Evolutionary conservation across 2,888 invertebrate genomes (phyloP), one percentile per base, ranked within the genome.

Genomic region (Cryptocheilus praepositus): DNA sequence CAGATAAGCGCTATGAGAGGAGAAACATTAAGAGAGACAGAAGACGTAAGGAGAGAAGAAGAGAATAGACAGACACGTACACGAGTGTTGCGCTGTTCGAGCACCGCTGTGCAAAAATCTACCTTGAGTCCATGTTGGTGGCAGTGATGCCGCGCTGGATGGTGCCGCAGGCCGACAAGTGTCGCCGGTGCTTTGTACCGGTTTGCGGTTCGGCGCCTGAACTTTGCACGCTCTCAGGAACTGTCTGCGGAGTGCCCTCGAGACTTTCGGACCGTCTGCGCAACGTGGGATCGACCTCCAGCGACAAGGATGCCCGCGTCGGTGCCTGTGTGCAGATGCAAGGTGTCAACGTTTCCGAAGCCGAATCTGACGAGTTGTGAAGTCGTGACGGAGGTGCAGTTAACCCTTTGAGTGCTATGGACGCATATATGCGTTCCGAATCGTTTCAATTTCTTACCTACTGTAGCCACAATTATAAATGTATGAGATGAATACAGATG

Each of bases 301-400:
- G 89, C 44, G 92, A 92, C 70, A 92, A 89, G 77, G 92, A 92
- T 58, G 92, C 91, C 83, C 92, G 90, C 77, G 92, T 91, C 64
- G 92, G 91, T 81, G 91, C 89, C 92, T 92, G 89, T 21, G 16
- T 45, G 8, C 3, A 2, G 46, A 22, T 5, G 5, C 3, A 25
- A 25, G 5, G 2, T 25, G 25, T 25, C 25, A 18, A 28, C 46
- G 7, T 8, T 11, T 8, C 3, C 36, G 36, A 11, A n/a, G n/a
- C n/a, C n/a, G n/a, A n/a, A n/a, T n/a, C n/a, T n/a, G n/a, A n/a
- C n/a, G n/a, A n/a, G n/a, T n/a, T n/a, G n/a, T n/a, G n/a, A n/a
- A n/a, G n/a, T n/a, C n/a, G n/a, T n/a, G n/a, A n/a, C n/a, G n/a
- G n/a, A n/a, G n/a, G n/a, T n/a, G n/a, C n/a, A n/a, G n/a, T n/a